Base-by-base conservation (phyloP, 2,113 vertebrate species). In the Centropus unirufus region DNA sequence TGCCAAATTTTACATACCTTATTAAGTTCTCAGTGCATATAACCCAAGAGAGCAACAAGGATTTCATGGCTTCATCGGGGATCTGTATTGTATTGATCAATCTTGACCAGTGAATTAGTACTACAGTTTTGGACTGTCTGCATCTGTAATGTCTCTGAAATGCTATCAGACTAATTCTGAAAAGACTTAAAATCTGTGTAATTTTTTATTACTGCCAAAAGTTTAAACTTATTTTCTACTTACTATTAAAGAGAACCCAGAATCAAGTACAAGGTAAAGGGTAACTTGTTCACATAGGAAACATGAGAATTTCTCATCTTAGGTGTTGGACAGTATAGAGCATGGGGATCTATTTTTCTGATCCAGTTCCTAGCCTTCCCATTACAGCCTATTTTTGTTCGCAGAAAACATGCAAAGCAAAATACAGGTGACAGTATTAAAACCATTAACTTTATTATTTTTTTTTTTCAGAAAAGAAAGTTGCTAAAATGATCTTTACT, bases 371-470 rank as follows among this genome's bases (percentile, higher is more conserved):
- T 79, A 42, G 7, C 40, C 51, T 76, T 95, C 49, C 19, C 74
- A 23, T 80, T 83, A 36, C 19, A 61, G 46, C 36, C 54, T 88
- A 4, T 14, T 88, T 17, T 66, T 32, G 5, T 68, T 90, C 88
- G 18, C 27, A 70, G 46, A 14, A 96, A 96, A 89, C 84, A 44
- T 20, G 3, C 11, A 82, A 93, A 46, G 16, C 78, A 21, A 61
- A 77, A 87, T 75, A 73, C 8, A 83, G 70, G 47, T 29, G 93
- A 67, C 75, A 36, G 47, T 91, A 84, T 30, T 93, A 94, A 90
- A 87, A 32, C 82, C 2, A 94, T 96, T 96, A 95, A 87, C 51
- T 62, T 95, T 73, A 75, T 92, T 92, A 92, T 58, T 70, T 95
- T 52, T 92, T 92, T 95, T 96, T 94, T 95, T 89, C 1, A 26